Percentiles rank a stretch among this genome's conserved stretches.
phyloP scores from a whole-genome alignment of 1,140 invertebrate species.

The Oryctes rhinoceros region DNA sequence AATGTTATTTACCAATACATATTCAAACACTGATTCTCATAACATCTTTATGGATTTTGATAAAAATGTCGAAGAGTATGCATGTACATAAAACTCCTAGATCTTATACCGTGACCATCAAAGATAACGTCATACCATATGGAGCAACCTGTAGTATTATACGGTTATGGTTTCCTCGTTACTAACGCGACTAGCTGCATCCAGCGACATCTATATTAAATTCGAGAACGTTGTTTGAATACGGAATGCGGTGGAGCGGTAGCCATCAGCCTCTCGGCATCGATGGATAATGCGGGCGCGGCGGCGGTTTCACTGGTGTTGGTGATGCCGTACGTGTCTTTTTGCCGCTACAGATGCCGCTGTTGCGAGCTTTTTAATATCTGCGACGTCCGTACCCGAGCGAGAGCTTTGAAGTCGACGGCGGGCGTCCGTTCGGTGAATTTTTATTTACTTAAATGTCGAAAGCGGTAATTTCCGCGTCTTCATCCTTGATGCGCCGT shows the following conservation, averaged over 20 bases:
- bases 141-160: too few species aligned
- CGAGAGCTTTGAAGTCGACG: neutral
- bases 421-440: neutral
- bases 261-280: neutral
- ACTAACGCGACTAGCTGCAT: neutral
- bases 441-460: neutral
- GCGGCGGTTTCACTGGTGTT: neutral
- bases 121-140: too few species aligned
- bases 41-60: too few species aligned
- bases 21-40: too few species aligned
- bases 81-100: too few species aligned
- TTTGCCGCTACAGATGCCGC: conserved; percentile 7
- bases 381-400: neutral
- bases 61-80: too few species aligned
- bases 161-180: conserved; percentile 2
- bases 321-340: neutral
- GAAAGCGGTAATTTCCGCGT: neutral
- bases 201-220: conserved; percentile 14
- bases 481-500: neutral
- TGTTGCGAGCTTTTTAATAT: conserved; percentile 14
- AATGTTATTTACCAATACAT: too few species aligned
- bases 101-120: too few species aligned
- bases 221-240: conserved; percentile 10
- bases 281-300: neutral
- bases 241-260: neutral